A percentile compares a stretch with the other conserved stretches of the same genome.
These are phyloP conservation scores for Corydoras sp. DNA, from an alignment of 2,113 vertebrate species.

Conservation along the genomic window DNA sequence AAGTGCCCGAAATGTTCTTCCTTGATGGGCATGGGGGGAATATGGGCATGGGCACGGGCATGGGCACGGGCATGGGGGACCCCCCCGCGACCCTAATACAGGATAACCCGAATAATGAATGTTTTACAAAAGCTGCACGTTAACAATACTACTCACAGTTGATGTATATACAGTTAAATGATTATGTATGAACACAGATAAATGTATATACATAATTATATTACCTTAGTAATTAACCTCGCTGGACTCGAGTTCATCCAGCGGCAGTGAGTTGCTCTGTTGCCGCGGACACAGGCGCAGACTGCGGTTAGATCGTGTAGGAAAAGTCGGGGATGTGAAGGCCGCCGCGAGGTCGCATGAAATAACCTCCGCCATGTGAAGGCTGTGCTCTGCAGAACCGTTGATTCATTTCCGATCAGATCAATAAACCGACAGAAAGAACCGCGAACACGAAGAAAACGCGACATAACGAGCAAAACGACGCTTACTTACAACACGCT, in stretches of 20 bases:
- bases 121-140: too few species aligned
- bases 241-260: conserved; percentile 18
- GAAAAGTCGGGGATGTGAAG: conserved; percentile 35
- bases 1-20: too few species aligned
- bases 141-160: too few species aligned
- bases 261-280: conserved; percentile 3
- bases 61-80: too few species aligned
- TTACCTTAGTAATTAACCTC: conserved; percentile 55
- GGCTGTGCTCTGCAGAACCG: not conserved
- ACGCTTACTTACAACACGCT: not conserved
- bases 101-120: too few species aligned
- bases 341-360: not conserved
- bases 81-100: too few species aligned
- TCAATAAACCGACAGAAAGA: not conserved
- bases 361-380: not conserved
- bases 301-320: not conserved
- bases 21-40: too few species aligned
- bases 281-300: not conserved
- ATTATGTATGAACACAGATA: too few species aligned
- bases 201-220: not conserved
- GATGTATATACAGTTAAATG: too few species aligned
- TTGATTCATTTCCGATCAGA: too few species aligned
- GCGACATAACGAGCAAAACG: not conserved
- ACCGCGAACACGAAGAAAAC: too few species aligned
- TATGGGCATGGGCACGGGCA: too few species aligned